Evolutionary conservation across 2,888 invertebrate genomes (phyloP), one percentile per base, ranked within the genome.

Genomic region (Autographa gamma): DNA sequence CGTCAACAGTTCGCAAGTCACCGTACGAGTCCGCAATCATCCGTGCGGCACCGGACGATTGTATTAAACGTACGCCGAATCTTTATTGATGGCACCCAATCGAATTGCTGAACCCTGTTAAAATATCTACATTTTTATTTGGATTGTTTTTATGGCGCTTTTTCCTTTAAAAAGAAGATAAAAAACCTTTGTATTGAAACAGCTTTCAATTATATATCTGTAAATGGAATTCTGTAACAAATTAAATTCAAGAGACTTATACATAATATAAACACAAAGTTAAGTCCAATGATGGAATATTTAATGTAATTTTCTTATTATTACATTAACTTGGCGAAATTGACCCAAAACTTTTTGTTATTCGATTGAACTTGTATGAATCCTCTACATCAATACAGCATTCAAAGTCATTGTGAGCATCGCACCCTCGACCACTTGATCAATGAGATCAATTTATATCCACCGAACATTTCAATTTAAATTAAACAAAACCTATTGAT

Each of bases 1-100:
- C 73, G 80, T 78, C 78, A 79, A 78, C 78, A 73, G 34, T 65
- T 79, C 80, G 76, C 80, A 78, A 78, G 80, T 79, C 71, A 73
- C 66, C 69, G 73, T 48, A 14, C 64, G 73, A 69, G 59, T 76
- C 76, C 65, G 67, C 69, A 78, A 73, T 73, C 73, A 76, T 64
- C 76, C 78, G 78, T 65, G 66, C 80, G 73, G 56, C 56, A 52
- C 73, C 67, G 61, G 32, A 60, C 80, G 79, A 79, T 79, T 73
- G 73, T 78, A 69, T 79, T 79, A 78, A 76, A 79, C 79, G 78
- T 70, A 73, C 78, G 78, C 76, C 61, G 63, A 73, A 78, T 77
- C 68, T 71, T 75, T 80, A 80, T 70, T 78, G 70, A 76, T 72
- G 69, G 54, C 32, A 34, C 66, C 62, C 59, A 70, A 80, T 61